Percentiles rank a stretch among this genome's conserved stretches.
These are phyloP conservation scores for Tenebrosternarchus preto DNA, from an alignment of 2,113 vertebrate species.

Conservation along the genomic window DNA sequence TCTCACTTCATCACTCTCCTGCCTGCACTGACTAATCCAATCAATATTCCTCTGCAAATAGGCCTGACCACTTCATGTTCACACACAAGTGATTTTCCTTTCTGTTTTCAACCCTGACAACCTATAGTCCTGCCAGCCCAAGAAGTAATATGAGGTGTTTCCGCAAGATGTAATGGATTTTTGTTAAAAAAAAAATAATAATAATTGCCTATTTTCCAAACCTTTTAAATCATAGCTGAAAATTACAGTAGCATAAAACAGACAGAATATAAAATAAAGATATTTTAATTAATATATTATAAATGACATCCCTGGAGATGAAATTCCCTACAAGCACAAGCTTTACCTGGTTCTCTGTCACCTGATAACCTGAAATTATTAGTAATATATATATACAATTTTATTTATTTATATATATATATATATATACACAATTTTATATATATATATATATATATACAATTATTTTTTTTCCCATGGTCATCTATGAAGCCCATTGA, in stretches of 20 bases:
- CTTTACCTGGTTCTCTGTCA: too few species aligned
- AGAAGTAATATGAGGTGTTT: slow-evolving; percentile 3
- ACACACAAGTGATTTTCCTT: slow-evolving; percentile 40
- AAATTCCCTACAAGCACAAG: too few species aligned
- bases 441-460: too few species aligned
- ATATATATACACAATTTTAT: too few species aligned
- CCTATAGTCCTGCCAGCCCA: slow-evolving; percentile 5
- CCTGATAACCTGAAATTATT: too few species aligned
- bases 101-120: slow-evolving; percentile 40
- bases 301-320: too few species aligned
- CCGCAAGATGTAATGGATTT: slow-evolving; percentile 34
- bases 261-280: too few species aligned
- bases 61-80: slow-evolving; percentile 25
- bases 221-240: too few species aligned
- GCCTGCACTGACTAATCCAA: slow-evolving; percentile 45
- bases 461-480: neutral
- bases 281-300: too few species aligned
- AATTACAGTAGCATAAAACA: too few species aligned
- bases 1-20: slow-evolving; percentile 53
- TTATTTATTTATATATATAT: neutral
- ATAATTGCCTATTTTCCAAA: neutral
- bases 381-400: too few species aligned
- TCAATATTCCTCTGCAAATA: slow-evolving; percentile 52
- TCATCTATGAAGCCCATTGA: neutral
- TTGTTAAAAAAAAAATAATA: slow-evolving; percentile 40